These are phyloP conservation scores for Cheirogaleus major DNA, from an alignment of 2,797 vertebrate genomes.

Conservation along the genomic window DNA sequence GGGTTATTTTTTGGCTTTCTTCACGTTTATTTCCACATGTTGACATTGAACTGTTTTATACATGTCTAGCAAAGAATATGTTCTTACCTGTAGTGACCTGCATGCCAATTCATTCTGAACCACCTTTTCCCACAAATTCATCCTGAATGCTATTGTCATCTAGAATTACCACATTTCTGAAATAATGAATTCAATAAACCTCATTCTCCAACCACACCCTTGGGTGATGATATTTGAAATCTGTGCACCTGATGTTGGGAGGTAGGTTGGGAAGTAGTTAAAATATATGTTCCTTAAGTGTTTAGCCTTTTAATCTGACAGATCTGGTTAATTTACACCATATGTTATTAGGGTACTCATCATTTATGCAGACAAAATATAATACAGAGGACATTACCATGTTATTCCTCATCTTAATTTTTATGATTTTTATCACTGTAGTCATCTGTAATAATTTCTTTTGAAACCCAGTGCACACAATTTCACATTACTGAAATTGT, in stretches of 20 bases:
- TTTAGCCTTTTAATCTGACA: constrained; percentile 1
- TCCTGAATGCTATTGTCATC: not conserved
- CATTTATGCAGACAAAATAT: not conserved
- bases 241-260: not conserved
- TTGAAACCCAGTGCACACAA: not conserved
- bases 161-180: not conserved
- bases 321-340: not conserved
- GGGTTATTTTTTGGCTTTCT: not conserved
- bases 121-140: not conserved
- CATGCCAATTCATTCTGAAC: not conserved
- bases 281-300: not conserved
- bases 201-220: not conserved
- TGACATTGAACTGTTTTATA: not conserved
- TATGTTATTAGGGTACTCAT: not conserved
- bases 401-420: not conserved
- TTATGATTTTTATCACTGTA: not conserved
- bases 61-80: not conserved
- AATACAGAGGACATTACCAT: not conserved
- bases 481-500: not conserved
- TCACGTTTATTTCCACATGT: not conserved
- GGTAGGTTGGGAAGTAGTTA: not conserved
- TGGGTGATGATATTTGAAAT: not conserved
- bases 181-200: not conserved
- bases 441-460: not conserved
- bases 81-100: not conserved